Conservation (phyloP, 2,888 invertebrate genomes). For the Germaria angustata region DNA sequence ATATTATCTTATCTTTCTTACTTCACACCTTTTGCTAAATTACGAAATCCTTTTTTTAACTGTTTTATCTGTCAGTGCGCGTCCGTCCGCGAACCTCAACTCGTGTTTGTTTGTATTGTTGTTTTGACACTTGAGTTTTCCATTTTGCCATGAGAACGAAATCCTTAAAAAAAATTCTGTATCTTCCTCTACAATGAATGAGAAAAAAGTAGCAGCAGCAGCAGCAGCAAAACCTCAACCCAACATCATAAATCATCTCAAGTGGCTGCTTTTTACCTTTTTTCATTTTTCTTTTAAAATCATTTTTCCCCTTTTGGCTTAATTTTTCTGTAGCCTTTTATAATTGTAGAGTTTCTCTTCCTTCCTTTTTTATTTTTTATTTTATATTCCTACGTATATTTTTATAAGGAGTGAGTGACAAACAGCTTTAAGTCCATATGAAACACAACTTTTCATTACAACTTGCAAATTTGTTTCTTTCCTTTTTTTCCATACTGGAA, state of each 20-base stretch:
- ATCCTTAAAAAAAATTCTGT: conserved; percentile 24
- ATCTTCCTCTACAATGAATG: conserved; percentile 40
- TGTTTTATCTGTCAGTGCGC: conserved; percentile 29
- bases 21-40: conserved; percentile 63
- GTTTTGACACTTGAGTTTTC: conserved; percentile 62
- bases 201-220: conserved; percentile 2
- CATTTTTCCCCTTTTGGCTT: conserved; percentile 17
- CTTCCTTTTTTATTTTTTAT: not conserved
- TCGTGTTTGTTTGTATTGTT: conserved; percentile 41
- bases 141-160: conserved; percentile 51
- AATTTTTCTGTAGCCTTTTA: conserved; percentile 36
- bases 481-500: not conserved
- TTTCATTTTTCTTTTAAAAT: conserved; percentile 36
- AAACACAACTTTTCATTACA: conserved; percentile 55
- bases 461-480: conserved; percentile 44
- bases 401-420: conserved; percentile 41
- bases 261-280: conserved; percentile 68
- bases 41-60: conserved; percentile 51
- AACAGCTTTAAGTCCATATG: conserved; percentile 43
- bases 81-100: conserved; percentile 15
- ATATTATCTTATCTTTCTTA: conserved; percentile 48
- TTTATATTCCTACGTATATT: not conserved
- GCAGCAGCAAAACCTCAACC: conserved; percentile 42
- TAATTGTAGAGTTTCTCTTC: conserved; percentile 26
- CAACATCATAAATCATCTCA: conserved; percentile 77